A percentile compares a stretch with the other conserved stretches of the same genome.
phyloP scores from a whole-genome alignment of 2,113 vertebrate genomes.

The Amblyopsis rosae region DNA sequence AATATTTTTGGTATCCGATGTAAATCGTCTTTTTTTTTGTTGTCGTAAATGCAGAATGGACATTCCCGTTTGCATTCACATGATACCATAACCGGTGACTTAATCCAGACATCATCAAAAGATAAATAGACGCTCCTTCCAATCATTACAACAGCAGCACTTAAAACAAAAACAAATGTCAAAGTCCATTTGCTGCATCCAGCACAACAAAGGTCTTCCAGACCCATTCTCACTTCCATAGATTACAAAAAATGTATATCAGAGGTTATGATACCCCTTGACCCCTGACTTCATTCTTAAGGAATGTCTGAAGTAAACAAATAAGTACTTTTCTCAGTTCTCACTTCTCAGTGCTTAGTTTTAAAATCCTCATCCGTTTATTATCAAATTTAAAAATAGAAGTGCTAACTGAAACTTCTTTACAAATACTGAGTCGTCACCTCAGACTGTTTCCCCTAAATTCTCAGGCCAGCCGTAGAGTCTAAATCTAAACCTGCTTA shows the following conservation, averaged over 20 bases:
- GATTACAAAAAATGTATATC: slow-evolving; percentile 12
- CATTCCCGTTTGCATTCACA: slow-evolving; percentile 18
- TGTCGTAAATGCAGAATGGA: slow-evolving; percentile 26
- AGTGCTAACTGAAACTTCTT: slow-evolving; percentile 47
- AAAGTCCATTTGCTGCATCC: slow-evolving; percentile 66
- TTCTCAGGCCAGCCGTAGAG: slow-evolving; percentile 68
- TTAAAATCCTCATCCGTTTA: slow-evolving; percentile 54
- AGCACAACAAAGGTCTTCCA: slow-evolving; percentile 59
- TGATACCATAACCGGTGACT: slow-evolving; percentile 27
- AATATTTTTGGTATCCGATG: slow-evolving; percentile 68
- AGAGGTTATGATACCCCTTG: slow-evolving; percentile 19
- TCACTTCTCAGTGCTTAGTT: slow-evolving; percentile 68
- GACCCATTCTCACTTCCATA: slow-evolving; percentile 36
- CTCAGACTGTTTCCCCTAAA: slow-evolving; percentile 45
- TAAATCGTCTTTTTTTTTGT: slow-evolving; percentile 21
- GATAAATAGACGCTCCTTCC: slow-evolving; percentile 56
- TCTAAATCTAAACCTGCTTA: slow-evolving; percentile 20
- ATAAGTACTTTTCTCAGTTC: slow-evolving; percentile 52
- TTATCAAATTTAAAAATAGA: slow-evolving; percentile 29
- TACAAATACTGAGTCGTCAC: slow-evolving; percentile 27
- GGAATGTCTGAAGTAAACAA: slow-evolving; percentile 77
- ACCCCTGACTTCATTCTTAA: slow-evolving; percentile 42
- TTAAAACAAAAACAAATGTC: slow-evolving; percentile 29
- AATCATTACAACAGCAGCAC: slow-evolving; percentile 64
- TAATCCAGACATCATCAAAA: slow-evolving; percentile 27